Percentiles rank a stretch among this genome's conserved stretches.
phyloP scores from a whole-genome alignment of 2,113 vertebrate species.

The Neolamprologus devosi region DNA sequence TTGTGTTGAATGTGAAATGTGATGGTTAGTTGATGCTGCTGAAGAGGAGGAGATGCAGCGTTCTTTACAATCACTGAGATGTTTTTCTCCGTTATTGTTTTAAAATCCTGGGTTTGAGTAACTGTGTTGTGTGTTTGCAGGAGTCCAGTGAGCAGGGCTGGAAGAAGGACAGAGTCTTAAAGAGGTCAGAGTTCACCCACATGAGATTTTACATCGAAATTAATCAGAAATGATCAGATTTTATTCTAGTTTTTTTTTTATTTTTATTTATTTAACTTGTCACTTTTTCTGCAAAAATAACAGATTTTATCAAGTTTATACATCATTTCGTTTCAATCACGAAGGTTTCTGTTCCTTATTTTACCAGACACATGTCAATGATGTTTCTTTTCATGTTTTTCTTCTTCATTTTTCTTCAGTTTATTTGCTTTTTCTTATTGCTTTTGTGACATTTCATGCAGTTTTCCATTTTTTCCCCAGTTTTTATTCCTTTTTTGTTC shows the following conservation, averaged over 20 bases:
- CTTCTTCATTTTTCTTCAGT: not conserved
- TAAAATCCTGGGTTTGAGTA: not conserved
- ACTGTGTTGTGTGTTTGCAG: conserved; percentile 13
- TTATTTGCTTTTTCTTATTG: not conserved
- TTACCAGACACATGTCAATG: not conserved
- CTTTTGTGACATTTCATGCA: not conserved
- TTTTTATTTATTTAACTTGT: too few relatives aligned
- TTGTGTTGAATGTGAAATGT: not conserved
- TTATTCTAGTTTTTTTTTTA: not conserved
- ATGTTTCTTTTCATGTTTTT: not conserved
- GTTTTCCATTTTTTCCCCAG: not conserved
- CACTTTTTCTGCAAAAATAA: not conserved
- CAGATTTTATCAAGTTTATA: not conserved
- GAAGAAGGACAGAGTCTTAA: conserved; percentile 1
- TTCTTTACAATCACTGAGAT: not conserved
- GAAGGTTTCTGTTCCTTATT: not conserved
- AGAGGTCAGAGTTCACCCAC: conserved; percentile 44
- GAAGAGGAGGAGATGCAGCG: not conserved
- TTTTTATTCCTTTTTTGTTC: not conserved
- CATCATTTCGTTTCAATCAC: not conserved
- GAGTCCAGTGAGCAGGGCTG: conserved; percentile 54
- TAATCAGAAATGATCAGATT: not conserved
- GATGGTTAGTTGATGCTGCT: not conserved
- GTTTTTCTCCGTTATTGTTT: not conserved
- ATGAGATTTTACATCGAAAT: not conserved